A percentile compares a stretch with the other conserved stretches of the same genome.
Conservation (phyloP, 1,140 invertebrate species). For the Zaprionus lachaisei region DNA sequence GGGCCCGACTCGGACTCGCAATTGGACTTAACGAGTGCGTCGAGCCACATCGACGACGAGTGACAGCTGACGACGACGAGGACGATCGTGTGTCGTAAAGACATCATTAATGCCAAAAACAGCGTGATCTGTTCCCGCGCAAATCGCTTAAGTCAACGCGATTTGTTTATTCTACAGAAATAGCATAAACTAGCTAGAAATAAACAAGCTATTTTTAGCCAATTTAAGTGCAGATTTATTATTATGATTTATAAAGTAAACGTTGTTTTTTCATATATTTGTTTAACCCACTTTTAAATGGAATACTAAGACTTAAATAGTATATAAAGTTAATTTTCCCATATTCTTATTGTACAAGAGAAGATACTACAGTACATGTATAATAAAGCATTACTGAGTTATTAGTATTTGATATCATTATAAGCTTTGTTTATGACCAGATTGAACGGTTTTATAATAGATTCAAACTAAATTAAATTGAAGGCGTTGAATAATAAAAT, state of each 20-base stretch:
- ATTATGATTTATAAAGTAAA: background rate
- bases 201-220: background rate
- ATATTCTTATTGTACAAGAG: too few species aligned
- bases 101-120: constrained; percentile 5
- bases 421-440: too few species aligned
- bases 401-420: too few species aligned
- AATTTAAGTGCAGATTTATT: background rate
- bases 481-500: too few species aligned
- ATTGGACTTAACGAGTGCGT: constrained; percentile 7
- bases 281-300: background rate
- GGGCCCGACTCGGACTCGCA: background rate
- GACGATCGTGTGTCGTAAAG: constrained; percentile 3
- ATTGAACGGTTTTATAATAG: too few species aligned
- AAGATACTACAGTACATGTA: too few species aligned
- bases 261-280: background rate
- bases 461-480: too few species aligned
- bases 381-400: too few species aligned
- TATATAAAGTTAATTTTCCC: too few species aligned
- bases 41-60: background rate
- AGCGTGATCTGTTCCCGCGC: background rate
- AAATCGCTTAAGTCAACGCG: background rate
- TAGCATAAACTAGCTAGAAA: background rate
- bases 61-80: background rate
- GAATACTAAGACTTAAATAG: too few species aligned
- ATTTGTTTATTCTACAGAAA: background rate